phyloP scores from a whole-genome alignment of 2,888 invertebrate species.

The Drosophila nigricruria region DNA sequence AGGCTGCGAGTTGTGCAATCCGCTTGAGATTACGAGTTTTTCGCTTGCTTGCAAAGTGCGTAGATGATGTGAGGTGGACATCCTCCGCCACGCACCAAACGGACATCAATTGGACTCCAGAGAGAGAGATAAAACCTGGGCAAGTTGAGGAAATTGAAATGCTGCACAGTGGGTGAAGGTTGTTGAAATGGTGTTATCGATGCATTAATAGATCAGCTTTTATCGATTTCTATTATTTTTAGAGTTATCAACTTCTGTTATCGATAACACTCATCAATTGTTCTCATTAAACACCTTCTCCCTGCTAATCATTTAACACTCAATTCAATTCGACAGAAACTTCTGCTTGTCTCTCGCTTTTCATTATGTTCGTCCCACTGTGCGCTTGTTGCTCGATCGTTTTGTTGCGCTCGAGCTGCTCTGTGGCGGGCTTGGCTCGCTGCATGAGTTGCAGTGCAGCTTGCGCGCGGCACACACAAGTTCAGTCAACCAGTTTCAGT shows the following conservation, averaged over 20 bases:
- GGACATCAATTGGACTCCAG: conserved; percentile 7
- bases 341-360: no score
- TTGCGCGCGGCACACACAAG: conserved; percentile 48
- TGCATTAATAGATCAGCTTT: no score
- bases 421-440: conserved; percentile 43
- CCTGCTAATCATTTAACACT: not conserved
- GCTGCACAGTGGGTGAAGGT: not conserved
- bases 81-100: conserved; percentile 16
- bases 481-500: conserved; percentile 75
- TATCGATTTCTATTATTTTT: no score
- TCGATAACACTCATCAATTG: not conserved
- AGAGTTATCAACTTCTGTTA: not conserved
- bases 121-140: not conserved
- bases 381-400: conserved; percentile 42
- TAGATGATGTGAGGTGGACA: conserved; percentile 18
- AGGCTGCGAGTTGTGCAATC: conserved; percentile 50
- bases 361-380: not conserved
- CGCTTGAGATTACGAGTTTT: conserved; percentile 37
- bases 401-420: conserved; percentile 70
- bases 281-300: not conserved
- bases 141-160: conserved; percentile 20
- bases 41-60: conserved; percentile 50
- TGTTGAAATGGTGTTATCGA: not conserved
- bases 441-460: conserved; percentile 26
- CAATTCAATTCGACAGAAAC: not conserved